Base-by-base conservation (phyloP, 1,140 invertebrate species). In the Bombus sylvicola region DNA sequence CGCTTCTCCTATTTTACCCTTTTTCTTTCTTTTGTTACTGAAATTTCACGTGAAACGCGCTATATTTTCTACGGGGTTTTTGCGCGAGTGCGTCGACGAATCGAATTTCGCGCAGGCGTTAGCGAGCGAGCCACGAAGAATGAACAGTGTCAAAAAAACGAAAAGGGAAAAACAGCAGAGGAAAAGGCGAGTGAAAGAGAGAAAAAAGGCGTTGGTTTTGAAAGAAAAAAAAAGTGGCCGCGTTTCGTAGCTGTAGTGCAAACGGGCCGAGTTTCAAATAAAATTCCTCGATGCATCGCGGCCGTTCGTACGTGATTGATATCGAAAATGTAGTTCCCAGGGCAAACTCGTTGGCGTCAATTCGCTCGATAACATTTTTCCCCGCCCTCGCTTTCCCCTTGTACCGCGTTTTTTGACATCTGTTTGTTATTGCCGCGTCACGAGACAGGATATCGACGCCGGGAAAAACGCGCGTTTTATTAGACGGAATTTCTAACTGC, bases 401-500 rank as follows among this genome's bases (percentile, higher is more conserved):
- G 72, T 25, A 34, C n/a, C 73, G 3, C 18, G 18, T 73, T 37
- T 83, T 71, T 66, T 84, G 73, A 78, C 81, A 80, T 76, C 79
- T 89, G 73, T 89, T 86, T 89, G 89, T 87, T 89, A 89, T 86
- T 89, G 80, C 74, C 79, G 81, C 75, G 75, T 80, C 83, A 86
- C 83, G 62, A 39, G 87, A 66, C 85, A 83, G 83, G 86, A 90
- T 87, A 90, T 89, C 77, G 81, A 82, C 80, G 80, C 43, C 81
- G 76, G 77, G 53, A 53, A 41, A 39, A 72, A 77, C 80, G 86
- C 77, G 73, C 85, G 81, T 90, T 90, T 90, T 87, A 90, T 90
- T 87, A 87, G 88, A 85, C 85, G 43, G 85, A 90, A 89, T 89
- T 90, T 89, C 89, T 89, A 87, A 90, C 89, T 87, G 69, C 87